A percentile compares a stretch with the other conserved stretches of the same genome.
phyloP scores from a whole-genome alignment of 1,140 invertebrate genomes.

The Helicorthomorpha holstii region DNA sequence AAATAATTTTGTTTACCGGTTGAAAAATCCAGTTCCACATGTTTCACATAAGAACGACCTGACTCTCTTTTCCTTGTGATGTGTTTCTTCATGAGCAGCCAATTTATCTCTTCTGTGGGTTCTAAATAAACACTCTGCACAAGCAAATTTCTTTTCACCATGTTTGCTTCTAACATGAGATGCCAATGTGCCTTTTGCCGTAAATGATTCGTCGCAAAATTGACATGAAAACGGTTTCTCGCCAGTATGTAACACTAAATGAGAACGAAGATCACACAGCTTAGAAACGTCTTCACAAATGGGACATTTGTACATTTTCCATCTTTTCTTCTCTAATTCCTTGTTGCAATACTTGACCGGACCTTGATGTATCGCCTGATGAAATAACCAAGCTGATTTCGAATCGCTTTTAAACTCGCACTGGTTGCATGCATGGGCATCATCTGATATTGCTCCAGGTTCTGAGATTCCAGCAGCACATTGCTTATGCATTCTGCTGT shows the following conservation, averaged over 20 bases:
- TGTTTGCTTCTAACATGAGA: slow-evolving; percentile 27
- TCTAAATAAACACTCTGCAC: slow-evolving; percentile 25
- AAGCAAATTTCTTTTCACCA: slow-evolving; percentile 27
- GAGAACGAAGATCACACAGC: slow-evolving; percentile 31
- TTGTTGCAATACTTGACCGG: slow-evolving; percentile 10
- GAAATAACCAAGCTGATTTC: slow-evolving; percentile 41
- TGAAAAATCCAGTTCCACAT: slow-evolving; percentile 39
- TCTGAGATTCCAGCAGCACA: neutral
- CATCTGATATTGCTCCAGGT: neutral
- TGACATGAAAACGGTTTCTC: slow-evolving; percentile 60
- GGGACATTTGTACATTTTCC: slow-evolving; percentile 8
- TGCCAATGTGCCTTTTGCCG: slow-evolving; percentile 14
- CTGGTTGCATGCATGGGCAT: slow-evolving; percentile 14
- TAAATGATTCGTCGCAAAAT: slow-evolving; percentile 35
- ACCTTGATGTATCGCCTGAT: slow-evolving; percentile 39
- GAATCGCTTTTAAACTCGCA: slow-evolving; percentile 32
- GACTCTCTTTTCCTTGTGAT: slow-evolving; percentile 14
- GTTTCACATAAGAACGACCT: slow-evolving; percentile 33
- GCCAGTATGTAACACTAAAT: slow-evolving; percentile 72
- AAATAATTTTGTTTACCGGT: slow-evolving; percentile 29
- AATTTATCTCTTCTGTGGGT: slow-evolving; percentile 21
- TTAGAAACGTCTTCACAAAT: slow-evolving; percentile 15
- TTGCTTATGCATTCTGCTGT: slow-evolving; percentile 13
- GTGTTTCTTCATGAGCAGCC: slow-evolving; percentile 19
- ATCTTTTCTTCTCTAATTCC: neutral